A percentile compares a stretch with the other conserved stretches of the same genome.
phyloP scores from a whole-genome alignment of 1,140 invertebrate genomes.

The Ctenoplectra terminalis region DNA sequence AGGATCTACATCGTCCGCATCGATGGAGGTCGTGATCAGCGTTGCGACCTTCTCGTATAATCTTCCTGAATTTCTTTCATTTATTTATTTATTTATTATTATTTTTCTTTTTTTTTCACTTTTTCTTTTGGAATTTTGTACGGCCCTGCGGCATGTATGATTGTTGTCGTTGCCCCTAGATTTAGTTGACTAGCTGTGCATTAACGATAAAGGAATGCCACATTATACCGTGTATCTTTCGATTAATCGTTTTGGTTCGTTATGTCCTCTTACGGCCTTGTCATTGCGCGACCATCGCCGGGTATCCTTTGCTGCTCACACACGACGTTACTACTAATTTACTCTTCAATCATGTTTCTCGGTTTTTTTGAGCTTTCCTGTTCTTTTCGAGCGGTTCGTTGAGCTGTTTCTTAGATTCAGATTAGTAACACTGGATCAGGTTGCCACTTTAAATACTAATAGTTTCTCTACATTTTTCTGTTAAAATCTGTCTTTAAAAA shows the following conservation, averaged over 20 bases:
- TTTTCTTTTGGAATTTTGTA: slow-evolving; percentile 69
- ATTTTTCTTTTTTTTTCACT: slow-evolving; percentile 14
- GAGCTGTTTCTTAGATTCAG: not conserved
- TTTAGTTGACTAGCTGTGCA: slow-evolving; percentile 82
- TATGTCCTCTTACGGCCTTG: slow-evolving; percentile 63
- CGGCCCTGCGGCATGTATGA: slow-evolving; percentile 82
- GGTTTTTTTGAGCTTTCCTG: slow-evolving; percentile 32
- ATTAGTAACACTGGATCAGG: not conserved
- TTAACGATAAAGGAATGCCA: slow-evolving; percentile 83
- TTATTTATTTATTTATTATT: not conserved
- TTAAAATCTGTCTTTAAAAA: not conserved
- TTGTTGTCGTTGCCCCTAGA: slow-evolving; percentile 82
- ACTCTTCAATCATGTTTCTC: slow-evolving; percentile 18
- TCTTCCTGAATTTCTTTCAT: slow-evolving; percentile 28
- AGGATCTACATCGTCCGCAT: not conserved
- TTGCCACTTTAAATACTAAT: not conserved
- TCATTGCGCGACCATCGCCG: slow-evolving; percentile 54
- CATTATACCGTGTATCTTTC: slow-evolving; percentile 75
- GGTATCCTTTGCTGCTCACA: slow-evolving; percentile 49
- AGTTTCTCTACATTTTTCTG: too few species aligned
- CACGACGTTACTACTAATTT: slow-evolving; percentile 39
- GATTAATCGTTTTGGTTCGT: slow-evolving; percentile 70
- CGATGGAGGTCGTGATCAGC: slow-evolving; percentile 1
- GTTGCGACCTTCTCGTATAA: slow-evolving; percentile 17
- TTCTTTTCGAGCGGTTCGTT: slow-evolving; percentile 28